Evolutionary conservation across 2,797 vertebrate species (phyloP).

Genomic region (Cossypha caffra): DNA sequence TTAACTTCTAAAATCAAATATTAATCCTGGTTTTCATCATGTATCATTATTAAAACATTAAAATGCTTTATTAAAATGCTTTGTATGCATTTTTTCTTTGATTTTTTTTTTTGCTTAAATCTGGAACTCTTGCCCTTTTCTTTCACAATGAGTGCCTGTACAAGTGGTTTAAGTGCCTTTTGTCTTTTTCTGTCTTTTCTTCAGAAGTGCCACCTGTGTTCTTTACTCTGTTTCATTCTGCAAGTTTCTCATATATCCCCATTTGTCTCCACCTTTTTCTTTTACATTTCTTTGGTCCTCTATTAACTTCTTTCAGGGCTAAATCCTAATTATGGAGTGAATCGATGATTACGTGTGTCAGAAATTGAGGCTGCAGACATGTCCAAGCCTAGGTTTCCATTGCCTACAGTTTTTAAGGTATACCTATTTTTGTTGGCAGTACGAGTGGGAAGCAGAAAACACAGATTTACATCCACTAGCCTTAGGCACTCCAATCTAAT

Average conservation of each 20-base stretch:
- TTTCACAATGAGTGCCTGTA: not conserved
- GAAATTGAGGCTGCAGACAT: not conserved
- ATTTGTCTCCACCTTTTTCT: not conserved
- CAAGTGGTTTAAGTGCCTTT: not conserved
- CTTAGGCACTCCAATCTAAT: not conserved
- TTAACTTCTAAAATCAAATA: not conserved
- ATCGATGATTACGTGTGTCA: accelerated
- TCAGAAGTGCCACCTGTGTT: not conserved
- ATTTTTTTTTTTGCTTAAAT: not conserved
- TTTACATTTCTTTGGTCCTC: not conserved
- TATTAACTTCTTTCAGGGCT: not conserved
- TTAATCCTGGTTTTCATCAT: not conserved
- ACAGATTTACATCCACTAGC: not conserved
- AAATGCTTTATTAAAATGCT: not conserved
- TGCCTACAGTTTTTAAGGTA: not conserved
- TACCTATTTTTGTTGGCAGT: not conserved
- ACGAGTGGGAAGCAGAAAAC: not conserved
- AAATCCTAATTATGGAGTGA: not conserved
- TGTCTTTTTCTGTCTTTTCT: not conserved
- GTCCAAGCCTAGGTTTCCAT: not conserved
- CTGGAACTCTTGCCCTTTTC: not conserved
- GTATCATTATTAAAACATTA: not conserved
- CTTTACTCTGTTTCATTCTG: not conserved
- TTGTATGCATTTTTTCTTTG: not conserved
- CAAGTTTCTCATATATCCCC: not conserved